Conservation (phyloP, 2,797 vertebrate species). For the Parambassis ranga region DNA sequence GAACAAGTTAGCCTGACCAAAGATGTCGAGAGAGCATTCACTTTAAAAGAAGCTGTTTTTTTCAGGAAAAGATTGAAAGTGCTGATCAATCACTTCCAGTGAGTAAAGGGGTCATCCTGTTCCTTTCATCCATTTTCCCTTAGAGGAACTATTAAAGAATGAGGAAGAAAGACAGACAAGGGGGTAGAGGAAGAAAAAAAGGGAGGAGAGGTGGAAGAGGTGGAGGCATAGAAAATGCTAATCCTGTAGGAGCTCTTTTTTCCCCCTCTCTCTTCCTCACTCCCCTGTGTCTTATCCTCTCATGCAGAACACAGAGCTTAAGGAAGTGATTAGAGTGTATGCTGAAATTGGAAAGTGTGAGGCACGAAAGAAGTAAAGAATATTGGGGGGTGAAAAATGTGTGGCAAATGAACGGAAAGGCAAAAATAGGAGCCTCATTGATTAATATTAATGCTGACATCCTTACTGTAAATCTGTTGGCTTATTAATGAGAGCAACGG, state of each 20-base stretch:
- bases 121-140: constrained; percentile 70
- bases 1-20: constrained; percentile 31
- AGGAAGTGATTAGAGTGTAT: constrained; percentile 80
- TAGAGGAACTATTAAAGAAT: constrained; percentile 60
- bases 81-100: constrained; percentile 77
- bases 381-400: constrained; percentile 53
- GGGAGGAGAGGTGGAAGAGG: constrained; percentile 56
- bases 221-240: constrained; percentile 74
- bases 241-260: constrained; percentile 60
- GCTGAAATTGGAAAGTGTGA: constrained; percentile 78
- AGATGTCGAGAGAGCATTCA: constrained; percentile 36
- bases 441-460: constrained; percentile 80
- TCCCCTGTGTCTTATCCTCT: constrained; percentile 70
- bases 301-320: constrained; percentile 78
- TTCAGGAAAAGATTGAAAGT: constrained; percentile 55
- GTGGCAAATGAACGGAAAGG: constrained; percentile 52
- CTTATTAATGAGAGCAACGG: constrained; percentile 74
- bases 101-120: constrained; percentile 69
- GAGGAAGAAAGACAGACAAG: constrained; percentile 58
- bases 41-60: constrained; percentile 44
- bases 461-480: constrained; percentile 64
- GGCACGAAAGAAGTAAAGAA: constrained; percentile 64
- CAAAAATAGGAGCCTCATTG: constrained; percentile 35
- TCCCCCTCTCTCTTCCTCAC: constrained; percentile 24
- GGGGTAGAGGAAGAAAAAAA: constrained; percentile 46